phyloP scores from a whole-genome alignment of 2,797 vertebrate genomes.

The Mycteria americana region DNA sequence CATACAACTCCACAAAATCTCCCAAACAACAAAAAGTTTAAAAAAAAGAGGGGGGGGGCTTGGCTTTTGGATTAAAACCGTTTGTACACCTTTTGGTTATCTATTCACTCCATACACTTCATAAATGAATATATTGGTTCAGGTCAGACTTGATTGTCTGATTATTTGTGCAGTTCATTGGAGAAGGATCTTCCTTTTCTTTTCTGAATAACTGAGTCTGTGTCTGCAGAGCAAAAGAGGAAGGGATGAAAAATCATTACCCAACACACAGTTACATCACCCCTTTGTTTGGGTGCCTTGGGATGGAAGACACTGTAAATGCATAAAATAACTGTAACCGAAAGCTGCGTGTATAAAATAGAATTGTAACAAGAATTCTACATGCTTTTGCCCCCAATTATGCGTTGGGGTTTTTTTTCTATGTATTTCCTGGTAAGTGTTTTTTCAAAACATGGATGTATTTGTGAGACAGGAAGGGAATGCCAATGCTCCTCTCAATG shows the following conservation, averaged over 20 bases:
- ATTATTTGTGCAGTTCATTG: not conserved
- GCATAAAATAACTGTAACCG: not conserved
- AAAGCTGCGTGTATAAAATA: not conserved
- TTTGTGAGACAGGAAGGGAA: not conserved
- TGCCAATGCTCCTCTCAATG: not conserved
- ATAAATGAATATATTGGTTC: not conserved
- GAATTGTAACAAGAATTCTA: not conserved
- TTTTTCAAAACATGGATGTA: not conserved
- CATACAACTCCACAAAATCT: not conserved
- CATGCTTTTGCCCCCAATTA: not conserved
- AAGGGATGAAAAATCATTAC: slow-evolving; percentile 17
- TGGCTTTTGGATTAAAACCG: not conserved
- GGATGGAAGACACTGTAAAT: not conserved
- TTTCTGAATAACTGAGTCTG: not conserved
- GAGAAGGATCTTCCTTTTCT: not conserved
- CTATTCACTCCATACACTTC: not conserved
- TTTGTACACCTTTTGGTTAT: not conserved
- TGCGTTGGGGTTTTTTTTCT: not conserved
- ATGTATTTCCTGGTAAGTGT: not conserved
- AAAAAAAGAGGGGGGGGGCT: not conserved
- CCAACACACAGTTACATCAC: slow-evolving; percentile 10
- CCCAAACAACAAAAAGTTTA: not conserved
- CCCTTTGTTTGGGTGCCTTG: slow-evolving; percentile 33
- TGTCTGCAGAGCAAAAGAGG: not conserved
- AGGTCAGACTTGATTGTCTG: not conserved